Evolutionary conservation across 2,797 vertebrate species (phyloP), one percentile per base, ranked within the genome.

Genomic region (Tokudaia tokunoshimensis): DNA sequence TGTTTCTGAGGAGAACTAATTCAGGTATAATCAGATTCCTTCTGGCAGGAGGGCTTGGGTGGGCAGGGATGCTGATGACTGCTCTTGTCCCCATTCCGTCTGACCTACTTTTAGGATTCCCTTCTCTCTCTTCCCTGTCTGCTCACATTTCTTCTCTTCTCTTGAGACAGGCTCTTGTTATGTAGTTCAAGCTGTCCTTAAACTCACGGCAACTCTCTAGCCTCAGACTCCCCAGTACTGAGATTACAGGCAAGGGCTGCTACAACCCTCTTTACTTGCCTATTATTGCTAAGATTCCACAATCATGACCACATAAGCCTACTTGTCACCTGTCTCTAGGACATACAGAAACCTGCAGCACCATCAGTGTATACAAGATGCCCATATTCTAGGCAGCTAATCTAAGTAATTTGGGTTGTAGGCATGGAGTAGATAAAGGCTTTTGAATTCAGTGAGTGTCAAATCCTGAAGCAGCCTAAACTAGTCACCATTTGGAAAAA

Each of bases 351-450:
- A 72, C 89, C 29, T 47, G n/a, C 6, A 47, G 20, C 57, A 34
- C 55, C 55, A 81, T 50, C 50, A 65, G 89, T 0, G 47, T 65
- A 63, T 15, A 91, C 87, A 88, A 67, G 14, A 22, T 17, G 63
- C 79, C 37, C 67, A 29, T 74, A 9, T 24, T 92, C 44, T 57
- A 87, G 91, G 91, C 5, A 87, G 47, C 44, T 87, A 79, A n/a
- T 41, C 65, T 91, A 83, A 88, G 79, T 70, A 94, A 88, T n/a
- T 14, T 96, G 63, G n/a, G 17, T 61, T 89, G 86, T 89, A 89
- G 86, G 75, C 26, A 47, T 2, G 4, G 72, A 44, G 57, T 9
- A 55, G 55, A 34, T 61, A 61, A 59, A 61, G 61, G 37, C 26
- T 76, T 19, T 22, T 90, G 89, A 63, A 63, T 74, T 55, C 82